A percentile compares a stretch with the other conserved stretches of the same genome.
These are phyloP conservation scores for Kryptopterus vitreolus DNA, from an alignment of 2,797 vertebrate species.

Conservation along the genomic window DNA sequence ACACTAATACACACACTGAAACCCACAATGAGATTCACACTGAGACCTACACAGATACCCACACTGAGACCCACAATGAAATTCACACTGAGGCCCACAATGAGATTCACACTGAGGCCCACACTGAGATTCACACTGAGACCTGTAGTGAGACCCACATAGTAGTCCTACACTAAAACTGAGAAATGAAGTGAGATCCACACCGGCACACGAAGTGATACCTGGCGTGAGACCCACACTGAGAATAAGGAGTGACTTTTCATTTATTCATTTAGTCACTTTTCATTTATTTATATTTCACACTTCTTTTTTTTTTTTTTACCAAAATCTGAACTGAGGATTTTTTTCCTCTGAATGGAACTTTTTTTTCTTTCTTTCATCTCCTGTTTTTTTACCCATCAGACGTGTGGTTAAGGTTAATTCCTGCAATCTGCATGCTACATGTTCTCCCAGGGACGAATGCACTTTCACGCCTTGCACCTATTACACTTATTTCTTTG, in stretches of 20 bases:
- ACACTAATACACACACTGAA: too few species aligned
- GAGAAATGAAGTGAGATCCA: too few species aligned
- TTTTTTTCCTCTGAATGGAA: not conserved
- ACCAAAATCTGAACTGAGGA: too few species aligned
- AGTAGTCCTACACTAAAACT: too few species aligned
- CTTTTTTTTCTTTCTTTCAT: not conserved
- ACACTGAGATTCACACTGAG: too few species aligned
- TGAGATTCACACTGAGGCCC: too few species aligned
- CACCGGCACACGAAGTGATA: too few species aligned
- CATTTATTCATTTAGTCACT: not conserved
- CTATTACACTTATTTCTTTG: constrained; percentile 58
- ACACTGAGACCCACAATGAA: too few species aligned
- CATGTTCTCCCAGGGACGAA: constrained; percentile 44
- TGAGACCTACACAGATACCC: too few species aligned
- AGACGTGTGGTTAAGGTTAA: constrained; percentile 56
- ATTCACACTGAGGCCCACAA: too few species aligned
- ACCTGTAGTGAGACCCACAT: too few species aligned
- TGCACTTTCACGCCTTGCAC: constrained; percentile 36
- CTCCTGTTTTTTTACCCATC: not conserved
- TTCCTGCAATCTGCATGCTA: constrained; percentile 51
- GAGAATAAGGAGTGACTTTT: not conserved
- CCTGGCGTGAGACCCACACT: not conserved
- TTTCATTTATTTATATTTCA: not conserved
- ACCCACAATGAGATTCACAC: too few species aligned
- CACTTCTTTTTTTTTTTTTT: not conserved